Conservation (phyloP, 2,113 vertebrate genomes). For the Gavia stellata region DNA sequence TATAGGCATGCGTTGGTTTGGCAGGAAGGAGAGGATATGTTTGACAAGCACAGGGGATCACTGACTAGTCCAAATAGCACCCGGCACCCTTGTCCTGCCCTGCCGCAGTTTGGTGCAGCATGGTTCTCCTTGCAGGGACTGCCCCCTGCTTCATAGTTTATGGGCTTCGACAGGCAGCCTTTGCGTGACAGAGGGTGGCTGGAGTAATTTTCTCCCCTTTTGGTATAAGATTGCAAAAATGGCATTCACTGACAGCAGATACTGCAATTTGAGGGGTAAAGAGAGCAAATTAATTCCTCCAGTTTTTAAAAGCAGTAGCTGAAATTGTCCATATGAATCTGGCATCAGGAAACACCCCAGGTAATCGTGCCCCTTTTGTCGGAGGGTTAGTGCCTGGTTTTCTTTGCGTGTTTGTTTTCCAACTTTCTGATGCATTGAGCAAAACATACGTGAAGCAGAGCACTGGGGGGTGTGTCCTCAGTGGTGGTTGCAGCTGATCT, state of each 20-base stretch:
- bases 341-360: neutral
- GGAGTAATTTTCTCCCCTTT: neutral
- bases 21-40: neutral
- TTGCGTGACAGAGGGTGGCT: fast-evolving
- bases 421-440: neutral
- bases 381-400: neutral
- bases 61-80: neutral
- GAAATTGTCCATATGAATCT: neutral
- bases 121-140: neutral
- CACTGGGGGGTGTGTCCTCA: neutral
- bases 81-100: fast-evolving
- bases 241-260: neutral
- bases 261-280: neutral
- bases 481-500: neutral
- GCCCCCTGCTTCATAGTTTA: neutral
- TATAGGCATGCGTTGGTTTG: fast-evolving
- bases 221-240: neutral
- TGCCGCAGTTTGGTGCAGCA: fast-evolving
- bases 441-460: neutral
- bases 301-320: neutral
- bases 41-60: neutral
- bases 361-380: neutral
- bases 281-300: neutral
- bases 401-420: neutral
- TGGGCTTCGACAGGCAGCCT: neutral